Evolutionary conservation across 2,113 vertebrate genomes (phyloP), one percentile per base, ranked within the genome.

Genomic region (Aspidoscelis tigris): DNA sequence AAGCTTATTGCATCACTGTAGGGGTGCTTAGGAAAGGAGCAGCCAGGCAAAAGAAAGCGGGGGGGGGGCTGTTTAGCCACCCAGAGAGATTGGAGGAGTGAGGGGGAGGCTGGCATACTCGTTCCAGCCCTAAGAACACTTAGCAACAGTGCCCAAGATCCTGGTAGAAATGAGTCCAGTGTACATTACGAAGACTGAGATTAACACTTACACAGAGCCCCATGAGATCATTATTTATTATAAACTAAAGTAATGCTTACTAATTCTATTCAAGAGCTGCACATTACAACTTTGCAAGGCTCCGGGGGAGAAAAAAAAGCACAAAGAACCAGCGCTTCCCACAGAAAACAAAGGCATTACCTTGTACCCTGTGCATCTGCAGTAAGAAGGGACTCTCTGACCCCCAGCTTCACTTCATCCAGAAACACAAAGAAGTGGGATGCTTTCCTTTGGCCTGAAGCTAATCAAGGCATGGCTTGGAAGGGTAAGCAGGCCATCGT

Each of bases 1-100:
- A 96, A 95, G 94, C 91, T 95, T 93, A 95, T 89, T 91, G 86
- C 90, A 88, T 87, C 14, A 55, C 79, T 89, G 74, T 1, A 2
- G 72, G 41, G 76, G 88, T 76, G 90, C 89, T 88, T 80, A 53
- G 88, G 43, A 86, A 85, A 86, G 87, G 89, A 92, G 88, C 90
- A 84, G 73, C 89, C 72, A 76, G 10, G 22, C 50, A 50, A 84
- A 84, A 84, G n/a, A 44, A 70, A 75, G 3, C 33, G 33, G 4
- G 39, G 16, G 92, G 7, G 55, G 88, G 78, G 26, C 74, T 26
- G n/a, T 89, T 88, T 91, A 94, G 91, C 89, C 91, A 93, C 90
- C 86, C 90, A 89, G 85, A 92, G 86, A 84, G 82, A 1, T 55
- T 78, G 89, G 70, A 87, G 26, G 14, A 10, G 26, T 1, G 33